Conservation (phyloP, 2,113 vertebrate genomes). For the Variabilichromis moorii region DNA sequence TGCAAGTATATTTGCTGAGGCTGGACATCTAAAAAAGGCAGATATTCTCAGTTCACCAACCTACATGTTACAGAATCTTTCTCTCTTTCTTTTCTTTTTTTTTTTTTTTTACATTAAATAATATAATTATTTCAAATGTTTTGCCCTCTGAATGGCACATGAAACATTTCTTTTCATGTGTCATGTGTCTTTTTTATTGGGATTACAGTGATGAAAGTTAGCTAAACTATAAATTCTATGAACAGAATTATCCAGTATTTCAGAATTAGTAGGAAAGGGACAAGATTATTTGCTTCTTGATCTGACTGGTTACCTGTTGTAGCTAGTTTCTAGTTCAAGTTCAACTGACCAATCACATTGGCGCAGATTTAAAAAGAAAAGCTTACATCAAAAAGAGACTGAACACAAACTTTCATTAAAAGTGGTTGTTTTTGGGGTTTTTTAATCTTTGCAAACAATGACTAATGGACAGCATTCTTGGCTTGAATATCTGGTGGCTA, state of each 20-base stretch:
- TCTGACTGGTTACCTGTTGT: background rate
- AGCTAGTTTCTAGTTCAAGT: background rate
- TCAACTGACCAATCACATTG: background rate
- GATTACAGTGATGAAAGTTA: background rate
- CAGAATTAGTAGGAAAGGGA: background rate
- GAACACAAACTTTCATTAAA: background rate
- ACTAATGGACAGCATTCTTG: background rate
- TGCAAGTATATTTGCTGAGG: background rate
- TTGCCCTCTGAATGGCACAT: background rate
- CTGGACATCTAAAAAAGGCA: background rate
- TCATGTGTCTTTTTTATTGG: background rate
- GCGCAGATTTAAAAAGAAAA: background rate
- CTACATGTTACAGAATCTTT: background rate
- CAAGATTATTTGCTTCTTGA: background rate
- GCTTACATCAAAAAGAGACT: background rate
- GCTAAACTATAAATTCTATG: background rate
- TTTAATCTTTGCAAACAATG: background rate
- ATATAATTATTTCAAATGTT: background rate
- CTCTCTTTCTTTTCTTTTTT: accelerated
- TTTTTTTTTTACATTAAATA: background rate
- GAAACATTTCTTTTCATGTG: background rate
- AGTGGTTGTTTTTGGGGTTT: background rate
- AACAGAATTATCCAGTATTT: background rate
- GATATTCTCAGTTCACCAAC: background rate
- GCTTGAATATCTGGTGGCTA: background rate